Conservation (phyloP, 2,113 vertebrate species). For the Lynx canadensis region DNA sequence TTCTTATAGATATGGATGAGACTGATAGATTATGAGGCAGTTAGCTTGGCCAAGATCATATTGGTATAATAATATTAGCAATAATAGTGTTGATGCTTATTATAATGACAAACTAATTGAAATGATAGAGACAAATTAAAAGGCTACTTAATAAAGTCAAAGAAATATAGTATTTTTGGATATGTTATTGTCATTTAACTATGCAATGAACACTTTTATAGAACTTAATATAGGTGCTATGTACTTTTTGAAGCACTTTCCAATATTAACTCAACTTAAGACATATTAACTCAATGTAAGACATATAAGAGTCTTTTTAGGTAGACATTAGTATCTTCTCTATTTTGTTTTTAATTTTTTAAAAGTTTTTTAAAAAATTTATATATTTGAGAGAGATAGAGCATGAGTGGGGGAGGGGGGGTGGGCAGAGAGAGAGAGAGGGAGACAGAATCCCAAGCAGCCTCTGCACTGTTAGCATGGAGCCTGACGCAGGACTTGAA, state of each 20-base stretch:
- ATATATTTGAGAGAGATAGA: too few relatives aligned
- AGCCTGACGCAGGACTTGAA: too few relatives aligned
- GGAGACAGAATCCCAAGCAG: too few relatives aligned
- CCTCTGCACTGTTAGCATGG: too few relatives aligned
- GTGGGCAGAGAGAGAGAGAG: too few relatives aligned
- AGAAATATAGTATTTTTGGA: not conserved
- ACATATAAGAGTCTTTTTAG: not conserved
- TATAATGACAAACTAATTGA: not conserved
- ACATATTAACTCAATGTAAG: not conserved
- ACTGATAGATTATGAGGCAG: not conserved
- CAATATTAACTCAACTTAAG: not conserved
- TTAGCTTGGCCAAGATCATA: not conserved
- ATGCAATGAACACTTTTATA: not conserved
- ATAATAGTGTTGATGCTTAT: not conserved
- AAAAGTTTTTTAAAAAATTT: not conserved
- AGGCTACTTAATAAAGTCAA: not conserved
- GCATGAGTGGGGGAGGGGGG: too few relatives aligned
- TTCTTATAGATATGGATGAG: not conserved
- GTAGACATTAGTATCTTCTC: not conserved
- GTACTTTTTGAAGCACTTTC: not conserved
- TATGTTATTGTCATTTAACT: not conserved
- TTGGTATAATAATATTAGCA: not conserved
- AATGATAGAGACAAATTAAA: not conserved
- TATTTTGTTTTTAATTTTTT: not conserved
- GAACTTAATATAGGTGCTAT: not conserved